Conservation (phyloP, 2,888 invertebrate species). For the Andrena bicolor region DNA sequence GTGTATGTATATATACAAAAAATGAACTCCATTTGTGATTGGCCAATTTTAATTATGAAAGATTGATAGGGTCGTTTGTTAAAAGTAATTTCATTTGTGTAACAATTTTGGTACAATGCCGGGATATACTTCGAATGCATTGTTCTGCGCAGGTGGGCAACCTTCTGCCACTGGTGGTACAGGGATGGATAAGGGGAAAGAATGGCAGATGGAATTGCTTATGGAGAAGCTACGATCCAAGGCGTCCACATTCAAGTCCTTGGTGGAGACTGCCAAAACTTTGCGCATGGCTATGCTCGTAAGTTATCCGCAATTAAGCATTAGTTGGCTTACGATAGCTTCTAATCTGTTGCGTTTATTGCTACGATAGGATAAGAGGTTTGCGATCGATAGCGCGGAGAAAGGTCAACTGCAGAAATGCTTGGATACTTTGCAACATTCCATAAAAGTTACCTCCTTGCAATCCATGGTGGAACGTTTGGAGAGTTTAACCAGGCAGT, state of each 20-base stretch:
- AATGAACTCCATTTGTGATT: not conserved
- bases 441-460: conserved; percentile 96
- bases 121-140: not conserved
- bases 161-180: conserved; percentile 70
- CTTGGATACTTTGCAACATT: conserved; percentile 96
- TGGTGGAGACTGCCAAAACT: conserved; percentile 95
- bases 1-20: not conserved
- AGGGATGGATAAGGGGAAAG: conserved; percentile 87
- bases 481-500: conserved; percentile 95
- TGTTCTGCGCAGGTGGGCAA: conserved; percentile 76
- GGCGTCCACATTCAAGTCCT: conserved; percentile 92
- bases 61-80: not conserved
- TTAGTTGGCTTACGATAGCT: conserved; percentile 61
- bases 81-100: not conserved
- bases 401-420: conserved; percentile 95
- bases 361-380: conserved; percentile 92
- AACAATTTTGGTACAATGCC: not conserved
- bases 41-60: not conserved
- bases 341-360: not conserved
- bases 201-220: conserved; percentile 93
- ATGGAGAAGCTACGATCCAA: conserved; percentile 97
- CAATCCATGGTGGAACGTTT: conserved; percentile 96
- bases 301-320: conserved; percentile 78
- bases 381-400: conserved; percentile 94
- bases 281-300: conserved; percentile 94